Conservation (phyloP, 2,113 vertebrate genomes). For the Equus quagga region DNA sequence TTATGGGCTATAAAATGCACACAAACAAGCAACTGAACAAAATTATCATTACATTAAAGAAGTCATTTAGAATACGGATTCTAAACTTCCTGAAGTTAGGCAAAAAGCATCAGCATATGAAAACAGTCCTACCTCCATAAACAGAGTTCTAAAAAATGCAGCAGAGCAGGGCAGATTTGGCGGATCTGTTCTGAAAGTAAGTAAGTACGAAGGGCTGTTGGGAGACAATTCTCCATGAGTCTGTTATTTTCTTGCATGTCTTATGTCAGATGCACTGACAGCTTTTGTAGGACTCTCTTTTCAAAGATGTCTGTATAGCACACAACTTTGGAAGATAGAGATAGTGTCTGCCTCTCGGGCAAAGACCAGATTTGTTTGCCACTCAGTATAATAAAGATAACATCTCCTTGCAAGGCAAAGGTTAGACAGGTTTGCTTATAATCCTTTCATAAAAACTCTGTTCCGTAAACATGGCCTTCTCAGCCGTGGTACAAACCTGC, state of each 20-base stretch:
- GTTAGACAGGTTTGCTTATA: not conserved
- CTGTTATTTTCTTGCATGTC: not conserved
- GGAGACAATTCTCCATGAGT: not conserved
- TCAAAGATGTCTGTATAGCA: not conserved
- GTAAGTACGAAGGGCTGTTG: not conserved
- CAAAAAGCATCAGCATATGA: not conserved
- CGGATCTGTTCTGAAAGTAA: not conserved
- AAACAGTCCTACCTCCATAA: not conserved
- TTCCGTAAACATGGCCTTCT: not conserved
- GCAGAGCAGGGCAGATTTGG: not conserved
- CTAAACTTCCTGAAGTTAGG: not conserved
- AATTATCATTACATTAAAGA: conserved; percentile 26
- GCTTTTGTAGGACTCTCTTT: not conserved
- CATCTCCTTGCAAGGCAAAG: not conserved
- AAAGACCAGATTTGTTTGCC: not conserved
- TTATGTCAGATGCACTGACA: not conserved
- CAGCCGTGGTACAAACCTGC: not conserved
- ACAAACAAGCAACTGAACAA: not conserved
- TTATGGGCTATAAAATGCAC: not conserved
- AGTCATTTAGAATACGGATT: not conserved
- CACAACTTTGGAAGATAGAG: not conserved
- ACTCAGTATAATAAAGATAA: not conserved
- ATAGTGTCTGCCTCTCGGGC: not conserved
- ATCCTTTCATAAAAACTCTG: not conserved
- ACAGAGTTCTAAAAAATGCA: not conserved